Evolutionary conservation across 64 coral and sea anemone species (phyloP).

Genomic region (Platygyra sinensis): DNA sequence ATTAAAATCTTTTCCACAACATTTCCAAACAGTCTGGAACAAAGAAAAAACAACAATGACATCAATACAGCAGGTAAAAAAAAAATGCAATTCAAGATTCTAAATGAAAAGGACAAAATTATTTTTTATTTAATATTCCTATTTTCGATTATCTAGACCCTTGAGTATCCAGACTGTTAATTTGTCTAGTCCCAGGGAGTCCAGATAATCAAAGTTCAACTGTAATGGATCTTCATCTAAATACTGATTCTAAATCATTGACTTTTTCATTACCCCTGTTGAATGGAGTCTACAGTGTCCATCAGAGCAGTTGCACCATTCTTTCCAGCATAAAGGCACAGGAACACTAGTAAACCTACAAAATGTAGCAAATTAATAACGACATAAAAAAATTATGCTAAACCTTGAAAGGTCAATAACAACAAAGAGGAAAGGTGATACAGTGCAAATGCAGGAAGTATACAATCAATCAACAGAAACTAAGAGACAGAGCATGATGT

Average conservation of each 20-base stretch:
- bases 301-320: slow-evolving; percentile 73
- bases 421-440: not conserved
- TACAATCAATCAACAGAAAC: too few species aligned
- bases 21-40: slow-evolving; percentile 89
- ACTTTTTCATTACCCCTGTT: slow-evolving; percentile 60
- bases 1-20: slow-evolving; percentile 86
- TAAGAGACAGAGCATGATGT: too few species aligned
- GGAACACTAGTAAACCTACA: slow-evolving; percentile 86
- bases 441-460: not conserved
- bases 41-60: not conserved
- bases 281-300: slow-evolving; percentile 81
- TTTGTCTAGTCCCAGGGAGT: too few species aligned
- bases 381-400: not conserved
- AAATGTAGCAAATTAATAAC: not conserved
- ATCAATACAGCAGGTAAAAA: not conserved
- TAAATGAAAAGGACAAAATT: too few species aligned
- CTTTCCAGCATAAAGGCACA: slow-evolving; percentile 88
- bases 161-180: too few species aligned
- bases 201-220: too few species aligned
- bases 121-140: too few species aligned
- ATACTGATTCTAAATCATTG: not conserved
- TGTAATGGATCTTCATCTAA: too few species aligned
- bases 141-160: too few species aligned
- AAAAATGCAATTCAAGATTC: not conserved
- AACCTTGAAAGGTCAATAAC: not conserved